These are phyloP conservation scores for Lampris megalopsis DNA, from an alignment of 2,113 vertebrate species.

Conservation along the genomic window DNA sequence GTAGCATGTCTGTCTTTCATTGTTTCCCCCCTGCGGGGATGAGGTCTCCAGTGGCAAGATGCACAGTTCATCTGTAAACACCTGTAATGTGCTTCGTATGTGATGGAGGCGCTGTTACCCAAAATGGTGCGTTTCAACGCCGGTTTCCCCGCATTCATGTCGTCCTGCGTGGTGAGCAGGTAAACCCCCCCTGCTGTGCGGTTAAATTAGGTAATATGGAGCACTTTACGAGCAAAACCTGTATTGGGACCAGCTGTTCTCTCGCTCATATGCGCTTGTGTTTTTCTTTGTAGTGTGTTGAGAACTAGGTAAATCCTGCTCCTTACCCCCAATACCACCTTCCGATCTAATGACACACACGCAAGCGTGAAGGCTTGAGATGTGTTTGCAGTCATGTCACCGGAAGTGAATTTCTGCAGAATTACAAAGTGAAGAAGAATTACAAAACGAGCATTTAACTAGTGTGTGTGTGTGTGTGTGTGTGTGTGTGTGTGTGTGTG, in stretches of 20 bases:
- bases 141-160: background rate
- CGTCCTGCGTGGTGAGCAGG: conserved; percentile 40
- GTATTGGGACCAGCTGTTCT: conserved; percentile 78
- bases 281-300: conserved; percentile 52
- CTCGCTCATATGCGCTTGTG: conserved; percentile 43
- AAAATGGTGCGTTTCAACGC: background rate
- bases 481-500: background rate
- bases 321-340: conserved; percentile 16
- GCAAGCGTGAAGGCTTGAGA: background rate
- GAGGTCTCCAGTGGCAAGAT: conserved; percentile 44
- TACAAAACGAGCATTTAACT: background rate
- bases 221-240: conserved; percentile 62
- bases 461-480: background rate
- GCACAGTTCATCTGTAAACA: conserved; percentile 53
- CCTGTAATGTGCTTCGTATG: conserved; percentile 67
- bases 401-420: conserved; percentile 1
- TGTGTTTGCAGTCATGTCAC: background rate
- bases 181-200: conserved; percentile 52
- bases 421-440: background rate
- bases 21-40: background rate
- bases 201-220: conserved; percentile 65
- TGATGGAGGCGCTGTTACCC: conserved; percentile 10
- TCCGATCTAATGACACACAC: conserved; percentile 28
- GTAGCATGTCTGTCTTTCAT: conserved; percentile 42
- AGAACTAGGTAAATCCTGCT: conserved; percentile 46